Base-by-base conservation (phyloP, 2,888 invertebrate species). In the Tinea pellionella region DNA sequence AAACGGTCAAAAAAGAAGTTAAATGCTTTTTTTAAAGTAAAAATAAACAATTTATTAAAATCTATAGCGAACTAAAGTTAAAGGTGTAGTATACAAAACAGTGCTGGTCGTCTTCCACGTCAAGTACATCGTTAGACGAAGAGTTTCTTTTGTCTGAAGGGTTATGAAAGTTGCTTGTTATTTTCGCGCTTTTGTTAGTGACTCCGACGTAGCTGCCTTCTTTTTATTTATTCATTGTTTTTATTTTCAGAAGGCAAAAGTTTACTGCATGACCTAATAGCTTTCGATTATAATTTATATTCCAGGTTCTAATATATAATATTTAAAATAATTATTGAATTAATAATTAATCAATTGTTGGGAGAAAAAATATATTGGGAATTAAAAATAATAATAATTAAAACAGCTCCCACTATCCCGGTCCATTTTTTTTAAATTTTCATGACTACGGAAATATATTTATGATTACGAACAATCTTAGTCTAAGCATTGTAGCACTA, bases 121-220 rank as follows among this genome's bases (percentile, higher is more conserved):
- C 76, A 73, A 75, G 75, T 70, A 74, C 76, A 73, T 80, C 79
- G 79, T 80, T 80, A 80, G 77, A 63, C 71, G 70, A 77, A 74
- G 77, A 73, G 75, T 71, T 78, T 73, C 78, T 75, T 78, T 80
- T 80, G 80, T 80, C 77, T 79, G 77, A 72, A 75, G 78, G 69
- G 74, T 66, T 73, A 71, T 63, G 66, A 68, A 70, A 66, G 64
- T 66, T 68, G 72, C 78, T 77, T 79, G 78, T 77, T 77, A 74
- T 61, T 61, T 47, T 53, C 68, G 63, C 66, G 70, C 75, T 74
- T 75, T 78, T 76, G 75, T 77, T 70, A 67, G 72, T 70, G 74
- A 74, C 74, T 73, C 71, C 64, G 62, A 57, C 67, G 69, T 68
- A 74, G 68, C 72, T 72, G 73, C 74, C 72, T 72, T 72, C 69